Base-by-base conservation (phyloP, 2,888 invertebrate genomes). In the Rugalucina vietnamica region DNA sequence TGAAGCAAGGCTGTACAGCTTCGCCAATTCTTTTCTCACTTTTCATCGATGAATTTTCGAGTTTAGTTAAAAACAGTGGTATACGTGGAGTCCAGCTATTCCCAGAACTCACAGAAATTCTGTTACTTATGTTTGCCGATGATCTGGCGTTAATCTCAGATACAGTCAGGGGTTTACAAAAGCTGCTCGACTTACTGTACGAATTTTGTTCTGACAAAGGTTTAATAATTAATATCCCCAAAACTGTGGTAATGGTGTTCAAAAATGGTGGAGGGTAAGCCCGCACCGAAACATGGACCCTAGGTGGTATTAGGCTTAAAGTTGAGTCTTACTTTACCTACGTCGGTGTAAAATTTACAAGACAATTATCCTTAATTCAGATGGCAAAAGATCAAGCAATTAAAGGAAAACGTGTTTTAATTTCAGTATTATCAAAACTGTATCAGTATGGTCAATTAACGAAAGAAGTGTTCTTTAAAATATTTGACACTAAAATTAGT, bases 1-100 rank as follows among this genome's bases (percentile, higher is more conserved):
- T 79, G 32, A 37, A 74, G 24, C 79, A 79, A 43, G 79, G 74
- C 14, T 79, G 79, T 75, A 49, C 29, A 21, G 29, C 65, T 43
- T 65, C 65, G 32, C 74, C 74, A 21, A 54, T 54, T 54, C 24
- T 54, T 4, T 54, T 54, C 24, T 54, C 54, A n/a, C 18, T 60
- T 3, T 27, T 60, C 18, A 60, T 27, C 4, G 21, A 60, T 27
- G 60, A 60, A 29, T 60, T 60, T 27, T 8, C 27, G 4, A 60
- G 4, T 5, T 3, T 24, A 5, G 60, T 60, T 60, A 10, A 60
- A 27, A 60, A 60, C 4, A 60, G 60, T 27, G 60, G 60, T 27
- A 24, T 60, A 27, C 3, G 18, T 2, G 60, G 60, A 27, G 29
- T 60, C 29, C 60, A 60, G 21, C 29, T 60, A 5, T 27, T 27